These are phyloP conservation scores for Limnephilus marmoratus DNA, from an alignment of 2,888 invertebrate genomes.

Conservation along the genomic window DNA sequence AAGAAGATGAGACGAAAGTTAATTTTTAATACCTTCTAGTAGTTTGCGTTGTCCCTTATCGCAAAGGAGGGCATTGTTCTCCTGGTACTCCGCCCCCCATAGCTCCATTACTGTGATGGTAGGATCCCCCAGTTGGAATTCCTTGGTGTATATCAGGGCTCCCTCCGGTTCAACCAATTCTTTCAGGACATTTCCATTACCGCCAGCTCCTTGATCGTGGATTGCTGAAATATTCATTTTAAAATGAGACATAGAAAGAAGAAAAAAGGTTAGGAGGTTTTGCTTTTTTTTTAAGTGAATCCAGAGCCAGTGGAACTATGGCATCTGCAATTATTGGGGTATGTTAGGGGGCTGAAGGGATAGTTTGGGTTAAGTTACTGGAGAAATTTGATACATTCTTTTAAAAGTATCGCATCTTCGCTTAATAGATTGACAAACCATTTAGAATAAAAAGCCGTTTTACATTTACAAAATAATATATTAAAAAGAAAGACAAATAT, in stretches of 20 bases:
- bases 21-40: conserved; percentile 75
- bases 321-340: too few species aligned
- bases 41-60: conserved; percentile 80
- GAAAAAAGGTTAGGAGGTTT: too few species aligned
- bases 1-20: neutral
- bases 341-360: too few species aligned
- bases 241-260: neutral
- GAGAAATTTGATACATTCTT: too few species aligned
- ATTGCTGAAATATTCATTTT: conserved; percentile 80
- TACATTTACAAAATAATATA: too few species aligned
- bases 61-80: conserved; percentile 94
- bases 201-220: conserved; percentile 99
- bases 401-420: too few species aligned
- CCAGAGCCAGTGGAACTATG: too few species aligned
- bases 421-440: too few species aligned
- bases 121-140: conserved; percentile 95
- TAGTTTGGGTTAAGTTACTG: too few species aligned
- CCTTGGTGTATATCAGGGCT: conserved; percentile 90
- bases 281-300: too few species aligned
- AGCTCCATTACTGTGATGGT: conserved; percentile 95
- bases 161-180: conserved; percentile 97
- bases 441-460: too few species aligned
- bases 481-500: too few species aligned
- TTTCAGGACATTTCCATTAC: conserved; percentile 97
- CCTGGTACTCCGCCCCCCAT: conserved; percentile 99